These are phyloP conservation scores for Chaenodraco wilsoni DNA, from an alignment of 2,797 vertebrate genomes.

Conservation along the genomic window DNA sequence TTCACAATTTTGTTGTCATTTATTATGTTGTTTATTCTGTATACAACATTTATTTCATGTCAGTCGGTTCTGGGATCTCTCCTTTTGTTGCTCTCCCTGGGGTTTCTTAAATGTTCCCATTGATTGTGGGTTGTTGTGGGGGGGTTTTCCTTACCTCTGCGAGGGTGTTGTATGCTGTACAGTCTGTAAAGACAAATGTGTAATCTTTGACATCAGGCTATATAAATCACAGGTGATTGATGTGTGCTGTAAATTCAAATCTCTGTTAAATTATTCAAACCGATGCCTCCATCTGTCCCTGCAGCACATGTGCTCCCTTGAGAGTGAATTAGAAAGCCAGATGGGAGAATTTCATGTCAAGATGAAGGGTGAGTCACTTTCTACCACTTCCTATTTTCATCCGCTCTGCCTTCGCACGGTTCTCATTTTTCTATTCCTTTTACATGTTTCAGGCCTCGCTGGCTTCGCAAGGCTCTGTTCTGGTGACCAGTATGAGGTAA, in stretches of 20 bases:
- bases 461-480: slow-evolving; percentile 97
- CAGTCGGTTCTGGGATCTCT: too few species aligned
- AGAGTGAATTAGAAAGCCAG: slow-evolving; percentile 95
- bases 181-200: too few species aligned
- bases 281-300: slow-evolving; percentile 22
- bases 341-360: slow-evolving; percentile 97
- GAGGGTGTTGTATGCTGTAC: too few species aligned
- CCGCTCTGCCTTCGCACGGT: slow-evolving; percentile 11
- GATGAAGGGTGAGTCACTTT: slow-evolving; percentile 93
- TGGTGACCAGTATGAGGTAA: slow-evolving; percentile 98
- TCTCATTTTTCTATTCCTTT: slow-evolving; percentile 49
- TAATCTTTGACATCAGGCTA: too few species aligned
- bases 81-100: too few species aligned
- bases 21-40: too few species aligned
- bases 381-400: slow-evolving; percentile 40
- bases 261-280: not conserved
- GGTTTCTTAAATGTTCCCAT: too few species aligned
- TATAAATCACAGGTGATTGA: too few species aligned
- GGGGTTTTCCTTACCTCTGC: too few species aligned
- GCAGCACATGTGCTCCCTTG: slow-evolving; percentile 97
- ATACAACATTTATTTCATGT: too few species aligned
- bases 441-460: slow-evolving; percentile 87
- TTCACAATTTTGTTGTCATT: too few species aligned
- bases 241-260: not conserved
- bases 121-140: too few species aligned